A percentile compares a stretch with the other conserved stretches of the same genome.
These are phyloP conservation scores for Panagrolaimus sp. DNA, from an alignment of 1,140 invertebrate genomes.

Conservation along the genomic window DNA sequence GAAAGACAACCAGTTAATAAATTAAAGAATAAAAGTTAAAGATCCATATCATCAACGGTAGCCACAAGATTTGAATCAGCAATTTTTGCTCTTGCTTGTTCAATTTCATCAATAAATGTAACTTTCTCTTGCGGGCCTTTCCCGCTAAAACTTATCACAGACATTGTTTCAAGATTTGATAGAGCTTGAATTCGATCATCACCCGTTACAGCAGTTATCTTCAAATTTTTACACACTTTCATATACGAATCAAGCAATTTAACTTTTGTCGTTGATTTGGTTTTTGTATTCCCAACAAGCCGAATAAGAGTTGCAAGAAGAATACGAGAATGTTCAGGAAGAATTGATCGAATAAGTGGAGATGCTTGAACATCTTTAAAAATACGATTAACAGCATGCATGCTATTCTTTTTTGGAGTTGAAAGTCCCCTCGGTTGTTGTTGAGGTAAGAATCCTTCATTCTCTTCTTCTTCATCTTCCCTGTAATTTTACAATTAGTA, in stretches of 20 bases:
- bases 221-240: constrained; percentile 36
- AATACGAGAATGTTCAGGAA: constrained; percentile 86
- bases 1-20: no score
- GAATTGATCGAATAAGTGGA: constrained; percentile 58
- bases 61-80: constrained; percentile 31
- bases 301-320: constrained; percentile 64
- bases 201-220: constrained; percentile 26
- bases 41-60: constrained; percentile 25
- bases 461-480: constrained; percentile 15
- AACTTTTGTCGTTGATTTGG: constrained; percentile 14
- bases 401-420: constrained; percentile 39
- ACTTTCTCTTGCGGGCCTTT: constrained; percentile 18
- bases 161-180: constrained; percentile 32
- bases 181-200: constrained; percentile 33
- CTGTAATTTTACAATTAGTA: background rate
- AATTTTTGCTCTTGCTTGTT: constrained; percentile 30
- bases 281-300: constrained; percentile 23
- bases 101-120: constrained; percentile 36
- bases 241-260: constrained; percentile 5
- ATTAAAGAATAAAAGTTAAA: constrained; percentile 13
- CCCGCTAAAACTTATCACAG: constrained; percentile 27
- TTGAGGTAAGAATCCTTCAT: background rate
- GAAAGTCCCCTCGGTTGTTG: constrained; percentile 15
- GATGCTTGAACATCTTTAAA: constrained; percentile 50
- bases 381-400: constrained; percentile 55